Evolutionary conservation across 2,113 vertebrate genomes (phyloP), one percentile per base, ranked within the genome.

Genomic region (Notothenia coriiceps): DNA sequence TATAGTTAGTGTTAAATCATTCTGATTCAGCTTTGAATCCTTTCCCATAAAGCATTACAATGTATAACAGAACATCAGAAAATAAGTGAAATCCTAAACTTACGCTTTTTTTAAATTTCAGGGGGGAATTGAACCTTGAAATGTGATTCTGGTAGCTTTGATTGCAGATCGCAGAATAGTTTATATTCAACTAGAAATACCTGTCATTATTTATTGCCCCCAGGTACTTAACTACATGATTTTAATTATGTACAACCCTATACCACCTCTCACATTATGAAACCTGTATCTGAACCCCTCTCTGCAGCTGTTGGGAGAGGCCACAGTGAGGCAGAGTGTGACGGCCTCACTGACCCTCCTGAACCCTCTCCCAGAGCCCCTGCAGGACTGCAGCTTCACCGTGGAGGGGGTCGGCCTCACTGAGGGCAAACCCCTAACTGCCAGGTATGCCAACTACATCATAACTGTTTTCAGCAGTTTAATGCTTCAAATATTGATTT

Each of bases 351-450:
- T 97, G 82, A 94, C 88, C 15, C 68, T 98, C 89, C 63, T 76
- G 83, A 99, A 98, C 83, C 95, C 97, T 0, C 91, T 99, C 0
- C 18, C 92, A 0, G 82, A 67, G 33, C 44, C 89, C 0, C 94
- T 99, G 69, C 43, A 46, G 0, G 91, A 93, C 81, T 96, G 97
- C 6, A 1, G 89, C 83, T 97, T 98, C 70, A 92, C 94, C 0
- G 72, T 96, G 70, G 96, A 96, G 44, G 97, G 96, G 0, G 66
- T 88, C 0, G 95, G 96, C 25, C 95, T 99, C 79, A 97, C 92
- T 0, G 46, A 86, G 0, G 89, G 90, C 25, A 94, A 95, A 82
- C 79, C 89, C 57, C 17, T 84, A 14, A 87, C 91, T 75, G 81
- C 91, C 1, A 84, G 94, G 97, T 99, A 95, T 79, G 96, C 91